Evolutionary conservation across 1,140 invertebrate species (phyloP).

Genomic region (Colletes gigas): DNA sequence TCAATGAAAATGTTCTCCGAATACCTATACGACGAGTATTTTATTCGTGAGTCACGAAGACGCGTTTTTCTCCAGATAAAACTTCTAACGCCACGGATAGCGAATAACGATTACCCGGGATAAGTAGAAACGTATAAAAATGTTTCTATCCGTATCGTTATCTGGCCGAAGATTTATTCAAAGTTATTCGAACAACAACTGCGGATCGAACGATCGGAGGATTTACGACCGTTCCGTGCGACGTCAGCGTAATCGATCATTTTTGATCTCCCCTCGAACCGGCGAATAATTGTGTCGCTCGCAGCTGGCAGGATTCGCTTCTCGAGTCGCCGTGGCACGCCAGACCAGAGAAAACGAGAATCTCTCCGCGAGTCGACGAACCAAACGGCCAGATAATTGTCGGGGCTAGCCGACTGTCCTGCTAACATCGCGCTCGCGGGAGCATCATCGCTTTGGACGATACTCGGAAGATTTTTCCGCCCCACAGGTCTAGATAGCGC

Average conservation of each 20-base stretch:
- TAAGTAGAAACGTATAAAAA: too few species aligned
- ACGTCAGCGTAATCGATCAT: constrained; percentile 36
- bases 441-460: not conserved
- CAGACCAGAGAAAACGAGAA: constrained; percentile 58
- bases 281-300: constrained; percentile 67
- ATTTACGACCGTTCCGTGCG: not conserved
- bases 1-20: too few species aligned
- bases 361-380: constrained; percentile 67
- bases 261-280: constrained; percentile 8
- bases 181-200: too few species aligned
- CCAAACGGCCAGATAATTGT: constrained; percentile 59
- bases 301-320: constrained; percentile 8
- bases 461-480: constrained; percentile 30
- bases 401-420: constrained; percentile 22
- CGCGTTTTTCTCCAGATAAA: too few species aligned
- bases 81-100: too few species aligned
- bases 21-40: too few species aligned
- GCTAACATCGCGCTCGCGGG: constrained; percentile 39
- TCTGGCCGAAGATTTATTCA: too few species aligned
- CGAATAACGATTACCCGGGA: too few species aligned
- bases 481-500: constrained; percentile 14
- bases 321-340: not conserved
- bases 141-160: too few species aligned
- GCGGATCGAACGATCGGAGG: too few species aligned
- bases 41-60: too few species aligned